Evolutionary conservation across 2,797 vertebrate species (phyloP).

Genomic region (Gastrophryne carolinensis): DNA sequence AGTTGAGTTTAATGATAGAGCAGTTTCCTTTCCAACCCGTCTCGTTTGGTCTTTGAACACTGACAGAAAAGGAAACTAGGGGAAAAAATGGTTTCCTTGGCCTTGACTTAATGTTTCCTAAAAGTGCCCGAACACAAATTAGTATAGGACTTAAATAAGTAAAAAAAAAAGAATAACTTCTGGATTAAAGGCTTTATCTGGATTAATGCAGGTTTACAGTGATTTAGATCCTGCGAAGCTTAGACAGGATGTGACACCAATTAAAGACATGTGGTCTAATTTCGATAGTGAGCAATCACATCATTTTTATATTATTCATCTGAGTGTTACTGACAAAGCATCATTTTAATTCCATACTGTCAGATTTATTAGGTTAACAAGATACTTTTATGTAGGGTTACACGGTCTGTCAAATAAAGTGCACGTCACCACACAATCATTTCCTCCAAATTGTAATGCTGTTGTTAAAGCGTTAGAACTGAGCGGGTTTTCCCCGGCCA

Average conservation of each 20-base stretch:
- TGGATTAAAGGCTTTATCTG: slow-evolving; percentile 71
- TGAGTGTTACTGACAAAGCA: slow-evolving; percentile 65
- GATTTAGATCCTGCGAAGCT: slow-evolving; percentile 69
- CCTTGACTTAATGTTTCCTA: slow-evolving; percentile 74
- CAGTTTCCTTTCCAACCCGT: slow-evolving; percentile 70
- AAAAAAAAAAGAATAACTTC: slow-evolving; percentile 58
- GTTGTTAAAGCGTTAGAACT: slow-evolving; percentile 49
- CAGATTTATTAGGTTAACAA: slow-evolving; percentile 66
- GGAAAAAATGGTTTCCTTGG: slow-evolving; percentile 71
- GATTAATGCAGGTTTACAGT: slow-evolving; percentile 60
- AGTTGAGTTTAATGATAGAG: slow-evolving; percentile 65
- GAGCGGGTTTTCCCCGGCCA: slow-evolving; percentile 55
- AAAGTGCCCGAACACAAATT: slow-evolving; percentile 71
- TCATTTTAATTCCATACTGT: slow-evolving; percentile 63
- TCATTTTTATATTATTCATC: slow-evolving; percentile 68
- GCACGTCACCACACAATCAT: slow-evolving; percentile 53
- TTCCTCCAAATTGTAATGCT: slow-evolving; percentile 60
- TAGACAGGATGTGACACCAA: slow-evolving; percentile 71
- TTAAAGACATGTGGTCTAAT: slow-evolving; percentile 73
- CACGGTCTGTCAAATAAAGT: slow-evolving; percentile 58
- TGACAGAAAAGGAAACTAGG: slow-evolving; percentile 68
- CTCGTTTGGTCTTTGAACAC: slow-evolving; percentile 67
- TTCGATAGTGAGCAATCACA: slow-evolving; percentile 68
- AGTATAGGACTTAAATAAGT: slow-evolving; percentile 61
- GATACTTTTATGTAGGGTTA: slow-evolving; percentile 66